Base-by-base conservation (phyloP, 2,113 vertebrate species). In the Phycodurus eques region DNA sequence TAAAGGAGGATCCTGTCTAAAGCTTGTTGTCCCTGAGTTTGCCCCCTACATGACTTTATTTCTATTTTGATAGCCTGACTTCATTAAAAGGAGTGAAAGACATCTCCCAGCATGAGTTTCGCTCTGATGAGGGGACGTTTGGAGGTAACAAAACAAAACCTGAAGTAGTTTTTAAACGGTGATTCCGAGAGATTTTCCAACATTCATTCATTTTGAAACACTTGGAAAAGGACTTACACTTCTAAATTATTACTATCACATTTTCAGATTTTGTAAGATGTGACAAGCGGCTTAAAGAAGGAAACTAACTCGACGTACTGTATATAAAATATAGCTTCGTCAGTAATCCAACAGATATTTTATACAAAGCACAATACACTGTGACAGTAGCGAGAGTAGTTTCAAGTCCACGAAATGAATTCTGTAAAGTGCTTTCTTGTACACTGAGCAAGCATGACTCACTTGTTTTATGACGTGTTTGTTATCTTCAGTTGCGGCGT, bases 391-490 rank as follows among this genome's bases (percentile, higher is more conserved):
- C 8, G 62, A n/a, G 53, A 84, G 71, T 56, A 69, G 76, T 71
- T 83, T 59, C 74, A 56, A 62, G 74, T 64, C 47, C 68, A 57
- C 57, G 53, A 47, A 49, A 60, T 27, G n/a, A 60, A 76, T 85
- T 77, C 70, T 4, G 74, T 31, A 47, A 69, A 85, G 74, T 33
- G 70, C 22, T 82, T 67, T 70, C 66, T 59, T 77, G 76, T 78
- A 62, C 53, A 73, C 76, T 39, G 70, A 83, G 73, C 62, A 90
- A 87, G 87, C 66, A 78, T 64, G 80, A 68, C 79, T 73, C 33
- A n/a, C 47, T 33, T 57, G 39, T 74, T 81, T 72, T 61, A 56
- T 65, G 69, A 72, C 79, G 76, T 80, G 80, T 82, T 76, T 78
- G 79, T 84, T 81, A 87, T 90, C 79, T 80, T 67, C 42, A 43